Conservation (phyloP, 2,888 invertebrate species). For the Autographa pulchrina region DNA sequence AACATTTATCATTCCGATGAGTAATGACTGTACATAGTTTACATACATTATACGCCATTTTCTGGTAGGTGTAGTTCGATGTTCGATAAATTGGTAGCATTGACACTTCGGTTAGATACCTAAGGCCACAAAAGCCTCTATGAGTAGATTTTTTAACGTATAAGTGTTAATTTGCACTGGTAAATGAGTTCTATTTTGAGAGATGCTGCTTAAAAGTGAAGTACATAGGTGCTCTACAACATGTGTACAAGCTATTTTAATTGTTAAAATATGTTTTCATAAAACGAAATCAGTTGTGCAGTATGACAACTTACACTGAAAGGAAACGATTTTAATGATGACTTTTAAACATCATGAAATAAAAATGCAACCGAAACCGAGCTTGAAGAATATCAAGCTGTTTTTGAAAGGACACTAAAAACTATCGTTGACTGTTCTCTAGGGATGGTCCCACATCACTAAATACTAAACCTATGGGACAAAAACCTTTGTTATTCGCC, state of each 20-base stretch:
- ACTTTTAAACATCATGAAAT: too few species aligned
- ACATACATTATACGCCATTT: background rate
- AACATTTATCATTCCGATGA: background rate
- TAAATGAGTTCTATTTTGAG: constrained; percentile 1
- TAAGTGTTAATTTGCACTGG: constrained; percentile 9
- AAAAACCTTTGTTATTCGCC: background rate
- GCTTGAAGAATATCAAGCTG: background rate
- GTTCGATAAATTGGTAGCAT: constrained; percentile 9
- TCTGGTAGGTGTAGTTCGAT: background rate
- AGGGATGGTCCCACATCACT: too few species aligned
- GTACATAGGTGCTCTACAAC: background rate
- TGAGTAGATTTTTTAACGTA: constrained; percentile 13
- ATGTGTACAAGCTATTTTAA: too few species aligned
- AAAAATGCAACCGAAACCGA: too few species aligned
- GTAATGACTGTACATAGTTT: constrained; percentile 11
- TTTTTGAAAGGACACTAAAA: background rate
- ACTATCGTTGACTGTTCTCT: background rate
- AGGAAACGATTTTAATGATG: too few species aligned
- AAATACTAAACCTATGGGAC: background rate
- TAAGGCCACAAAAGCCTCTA: background rate
- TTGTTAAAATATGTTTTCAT: too few species aligned
- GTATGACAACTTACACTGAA: too few species aligned
- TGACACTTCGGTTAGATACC: constrained; percentile 1
- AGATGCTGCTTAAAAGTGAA: background rate
- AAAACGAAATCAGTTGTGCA: too few species aligned